Conservation (phyloP, 2,797 vertebrate species). For the Clarias laeviceps region DNA sequence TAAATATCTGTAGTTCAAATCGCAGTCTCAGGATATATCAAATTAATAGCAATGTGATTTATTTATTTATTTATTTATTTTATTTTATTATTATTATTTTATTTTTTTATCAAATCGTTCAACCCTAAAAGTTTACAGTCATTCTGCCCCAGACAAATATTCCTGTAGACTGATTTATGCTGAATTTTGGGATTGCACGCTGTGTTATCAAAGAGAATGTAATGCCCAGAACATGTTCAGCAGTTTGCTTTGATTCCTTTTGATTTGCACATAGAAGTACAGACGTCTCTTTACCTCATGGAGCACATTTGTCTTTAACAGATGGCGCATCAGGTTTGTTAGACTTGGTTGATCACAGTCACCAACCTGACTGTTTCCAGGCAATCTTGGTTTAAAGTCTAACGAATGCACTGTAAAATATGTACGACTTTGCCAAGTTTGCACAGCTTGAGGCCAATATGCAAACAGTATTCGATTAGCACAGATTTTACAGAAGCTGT, state of each 20-base stretch:
- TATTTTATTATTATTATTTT: too few species aligned
- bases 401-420: background rate
- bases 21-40: too few species aligned
- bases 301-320: constrained; percentile 21
- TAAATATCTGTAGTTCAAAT: too few species aligned
- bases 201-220: background rate
- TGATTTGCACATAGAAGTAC: background rate
- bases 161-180: background rate
- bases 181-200: background rate
- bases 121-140: too few species aligned
- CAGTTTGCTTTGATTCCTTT: background rate
- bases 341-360: background rate
- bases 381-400: constrained; percentile 24
- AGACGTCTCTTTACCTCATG: background rate
- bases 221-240: background rate
- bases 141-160: background rate
- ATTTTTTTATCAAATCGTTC: too few species aligned
- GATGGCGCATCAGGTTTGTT: constrained; percentile 3
- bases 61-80: too few species aligned
- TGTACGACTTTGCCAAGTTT: background rate
- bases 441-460: constrained; percentile 4
- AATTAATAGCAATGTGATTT: too few species aligned
- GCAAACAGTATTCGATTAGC: constrained; percentile 21
- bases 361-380: background rate
- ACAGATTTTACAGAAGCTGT: constrained; percentile 46